Percentiles rank a stretch among this genome's conserved stretches.
These are phyloP conservation scores for Ctena decussata DNA, from an alignment of 2,888 invertebrate species.

Conservation along the genomic window DNA sequence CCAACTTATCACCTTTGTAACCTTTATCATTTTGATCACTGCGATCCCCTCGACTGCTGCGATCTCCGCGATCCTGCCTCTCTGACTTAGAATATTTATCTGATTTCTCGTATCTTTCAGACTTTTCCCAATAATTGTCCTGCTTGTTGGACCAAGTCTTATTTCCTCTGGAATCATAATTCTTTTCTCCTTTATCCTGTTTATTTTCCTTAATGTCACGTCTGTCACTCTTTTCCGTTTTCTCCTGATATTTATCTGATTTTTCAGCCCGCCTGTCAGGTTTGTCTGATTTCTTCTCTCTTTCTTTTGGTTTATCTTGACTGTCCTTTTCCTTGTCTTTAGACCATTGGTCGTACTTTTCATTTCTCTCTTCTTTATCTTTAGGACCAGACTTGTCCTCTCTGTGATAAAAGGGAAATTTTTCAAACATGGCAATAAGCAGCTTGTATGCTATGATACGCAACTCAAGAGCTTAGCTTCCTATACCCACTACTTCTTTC, in stretches of 20 bases:
- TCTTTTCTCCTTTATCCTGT: constrained; percentile 45
- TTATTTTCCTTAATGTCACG: constrained; percentile 38
- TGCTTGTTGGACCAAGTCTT: constrained; percentile 26
- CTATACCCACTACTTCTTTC: no score
- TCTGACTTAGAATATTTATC: constrained; percentile 44
- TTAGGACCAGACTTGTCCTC: constrained; percentile 41
- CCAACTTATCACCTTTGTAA: not conserved
- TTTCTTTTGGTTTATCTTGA: constrained; percentile 24
- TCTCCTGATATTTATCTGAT: constrained; percentile 35
- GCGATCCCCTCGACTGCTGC: constrained; percentile 18
- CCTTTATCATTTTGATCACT: not conserved
- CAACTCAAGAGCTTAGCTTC: no score
- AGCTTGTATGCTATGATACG: no score
- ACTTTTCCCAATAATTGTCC: constrained; percentile 51
- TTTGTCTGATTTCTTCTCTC: constrained; percentile 13
- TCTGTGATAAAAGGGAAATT: constrained; percentile 34
- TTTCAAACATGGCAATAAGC: no score
- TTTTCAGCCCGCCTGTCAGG: constrained; percentile 32
- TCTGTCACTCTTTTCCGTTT: constrained; percentile 42
- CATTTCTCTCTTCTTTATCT: constrained; percentile 38
- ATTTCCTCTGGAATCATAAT: constrained; percentile 40
- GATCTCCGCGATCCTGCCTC: constrained; percentile 46
- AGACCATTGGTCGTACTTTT: constrained; percentile 21
- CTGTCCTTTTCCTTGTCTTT: constrained; percentile 4
- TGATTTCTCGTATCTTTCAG: constrained; percentile 47